Evolutionary conservation across 2,113 vertebrate species (phyloP), one percentile per base, ranked within the genome.

Genomic region (Catharus bicknelli): DNA sequence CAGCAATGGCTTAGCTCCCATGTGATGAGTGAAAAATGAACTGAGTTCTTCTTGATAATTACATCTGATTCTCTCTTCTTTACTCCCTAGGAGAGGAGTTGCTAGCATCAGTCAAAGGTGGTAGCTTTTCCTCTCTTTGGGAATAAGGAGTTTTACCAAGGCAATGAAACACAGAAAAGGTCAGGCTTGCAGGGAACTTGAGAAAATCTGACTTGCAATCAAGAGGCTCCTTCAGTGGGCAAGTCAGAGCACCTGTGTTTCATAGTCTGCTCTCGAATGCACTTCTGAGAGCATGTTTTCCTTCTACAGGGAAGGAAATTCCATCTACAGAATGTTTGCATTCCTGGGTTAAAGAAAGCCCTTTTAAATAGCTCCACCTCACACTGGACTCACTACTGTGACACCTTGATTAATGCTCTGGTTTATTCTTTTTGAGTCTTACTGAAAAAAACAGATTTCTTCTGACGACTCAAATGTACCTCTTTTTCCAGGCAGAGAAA

Each of bases 151-250:
- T 55, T 74, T 67, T 53, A 74, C 57, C 79, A 89, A 94, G 58
- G 40, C 45, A 75, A 42, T 38, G 62, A 95, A 96, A 87, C 11
- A 3, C 20, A 38, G 84, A 61, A 95, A 88, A 88, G 68, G 63
- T 92, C 80, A 90, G 72, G 55, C 38, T 83, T 94, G 13, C n/a
- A 93, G 76, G n/a, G 79, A 86, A 25, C 43, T 77, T 80, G 18
- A 70, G 86, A 77, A 88, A 70, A 93, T 42, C 66, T 68, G n/a
- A 21, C 42, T 78, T 79, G 26, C 1, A 68, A 48, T 21, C 57
- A 79, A 42, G 83, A 73, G 36, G 19, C 19, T 82, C 10, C 36
- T 85, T 82, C 29, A 22, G 45, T 0, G 8, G 30, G 23, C 18
- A 63, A 67, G 48, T 50, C 19, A 45, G 38, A 50, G 48, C 48